A percentile compares a stretch with the other conserved stretches of the same genome.
Conservation (phyloP, 2,113 vertebrate species). For the Callipepla squamata region DNA sequence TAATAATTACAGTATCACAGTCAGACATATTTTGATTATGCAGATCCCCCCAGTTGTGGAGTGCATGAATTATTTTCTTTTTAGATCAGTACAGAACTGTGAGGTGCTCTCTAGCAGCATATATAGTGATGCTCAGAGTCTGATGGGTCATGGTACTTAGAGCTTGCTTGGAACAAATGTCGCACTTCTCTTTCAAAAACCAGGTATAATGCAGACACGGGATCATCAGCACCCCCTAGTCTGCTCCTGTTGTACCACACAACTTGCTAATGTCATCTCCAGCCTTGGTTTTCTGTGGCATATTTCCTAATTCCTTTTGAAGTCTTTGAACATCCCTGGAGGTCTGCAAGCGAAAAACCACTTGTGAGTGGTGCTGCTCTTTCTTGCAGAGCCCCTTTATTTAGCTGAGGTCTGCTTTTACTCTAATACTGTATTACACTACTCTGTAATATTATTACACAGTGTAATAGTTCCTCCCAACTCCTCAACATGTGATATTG, state of each 20-base stretch:
- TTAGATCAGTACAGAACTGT: neutral
- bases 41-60: neutral
- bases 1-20: neutral
- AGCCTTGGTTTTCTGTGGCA: neutral
- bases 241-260: neutral
- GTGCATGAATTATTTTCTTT: neutral
- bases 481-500: neutral
- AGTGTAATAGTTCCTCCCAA: neutral
- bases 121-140: neutral
- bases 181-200: neutral
- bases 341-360: neutral
- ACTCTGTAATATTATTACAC: neutral
- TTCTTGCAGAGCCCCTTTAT: neutral
- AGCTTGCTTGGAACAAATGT: neutral
- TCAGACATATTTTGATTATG: neutral
- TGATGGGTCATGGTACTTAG: neutral
- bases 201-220: rapidly evolving
- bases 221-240: neutral
- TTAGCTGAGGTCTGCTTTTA: neutral
- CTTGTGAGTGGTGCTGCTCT: neutral
- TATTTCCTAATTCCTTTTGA: neutral
- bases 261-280: neutral
- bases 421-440: neutral
- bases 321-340: neutral
- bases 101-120: neutral